Conservation (phyloP, 2,113 vertebrate genomes). For the Thamnophis sirtalis region DNA sequence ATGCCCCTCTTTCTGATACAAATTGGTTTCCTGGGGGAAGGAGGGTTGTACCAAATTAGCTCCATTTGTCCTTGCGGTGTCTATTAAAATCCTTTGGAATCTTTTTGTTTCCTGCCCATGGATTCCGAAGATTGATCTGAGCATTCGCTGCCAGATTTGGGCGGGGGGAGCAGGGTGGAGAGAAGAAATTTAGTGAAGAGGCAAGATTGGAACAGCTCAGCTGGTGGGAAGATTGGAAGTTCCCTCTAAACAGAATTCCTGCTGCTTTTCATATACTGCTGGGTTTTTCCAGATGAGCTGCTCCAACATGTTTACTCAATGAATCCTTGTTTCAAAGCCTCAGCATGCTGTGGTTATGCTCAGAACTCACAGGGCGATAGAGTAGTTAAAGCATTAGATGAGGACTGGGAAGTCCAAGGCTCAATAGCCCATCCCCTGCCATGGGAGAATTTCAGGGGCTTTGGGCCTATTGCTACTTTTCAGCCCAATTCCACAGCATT, state of each 20-base stretch:
- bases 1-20: background rate
- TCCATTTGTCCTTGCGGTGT: background rate
- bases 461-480: background rate
- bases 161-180: background rate
- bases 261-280: slow-evolving; percentile 1
- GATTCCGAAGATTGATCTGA: background rate
- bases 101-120: background rate
- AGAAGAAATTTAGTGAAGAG: background rate
- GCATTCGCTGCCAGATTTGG: background rate
- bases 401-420: background rate
- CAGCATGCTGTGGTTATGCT: background rate
- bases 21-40: background rate
- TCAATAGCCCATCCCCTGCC: background rate
- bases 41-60: background rate
- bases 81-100: background rate
- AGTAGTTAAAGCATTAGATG: background rate
- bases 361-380: background rate
- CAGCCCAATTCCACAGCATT: background rate
- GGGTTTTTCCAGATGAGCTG: slow-evolving; percentile 11
- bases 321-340: background rate
- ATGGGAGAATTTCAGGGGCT: background rate
- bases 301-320: background rate
- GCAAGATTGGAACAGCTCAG: background rate
- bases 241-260: slow-evolving; percentile 19
- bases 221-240: background rate